Percentiles rank a stretch among this genome's conserved stretches.
phyloP scores from a whole-genome alignment of 2,888 invertebrate genomes.

The Drosophila infuscata region DNA sequence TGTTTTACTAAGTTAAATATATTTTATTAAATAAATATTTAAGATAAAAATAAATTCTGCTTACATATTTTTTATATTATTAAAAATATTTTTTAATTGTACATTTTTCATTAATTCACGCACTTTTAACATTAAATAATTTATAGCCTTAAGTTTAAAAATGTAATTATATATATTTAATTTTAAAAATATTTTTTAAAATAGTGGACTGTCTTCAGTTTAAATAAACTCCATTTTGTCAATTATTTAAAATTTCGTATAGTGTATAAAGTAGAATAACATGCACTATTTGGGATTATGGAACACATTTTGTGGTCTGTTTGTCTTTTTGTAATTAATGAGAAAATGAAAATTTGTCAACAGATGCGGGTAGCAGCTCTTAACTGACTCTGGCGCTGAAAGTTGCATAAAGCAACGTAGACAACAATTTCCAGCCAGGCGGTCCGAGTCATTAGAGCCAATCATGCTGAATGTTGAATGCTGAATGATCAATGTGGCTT shows the following conservation, averaged over 20 bases:
- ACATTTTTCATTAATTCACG: not conserved
- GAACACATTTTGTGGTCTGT: constrained; percentile 48
- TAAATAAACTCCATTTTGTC: not conserved
- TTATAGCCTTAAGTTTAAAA: not conserved
- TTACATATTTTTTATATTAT: not conserved
- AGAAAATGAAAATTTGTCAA: constrained; percentile 40
- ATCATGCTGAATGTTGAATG: constrained; percentile 61
- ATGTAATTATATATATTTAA: not conserved
- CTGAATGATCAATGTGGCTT: constrained; percentile 67
- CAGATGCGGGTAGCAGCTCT: constrained; percentile 57
- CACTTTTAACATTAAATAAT: not conserved
- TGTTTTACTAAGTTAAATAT: not conserved
- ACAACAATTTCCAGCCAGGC: constrained; percentile 36
- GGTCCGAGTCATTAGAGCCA: constrained; percentile 55
- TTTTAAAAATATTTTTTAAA: too few relatives aligned
- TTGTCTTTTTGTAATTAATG: constrained; percentile 41
- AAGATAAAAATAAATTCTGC: not conserved
- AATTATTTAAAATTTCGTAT: not conserved
- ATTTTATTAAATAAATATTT: not conserved
- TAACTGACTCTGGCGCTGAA: constrained; percentile 12
- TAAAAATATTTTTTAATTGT: not conserved
- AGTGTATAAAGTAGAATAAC: constrained; percentile 10
- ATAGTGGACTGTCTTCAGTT: not conserved
- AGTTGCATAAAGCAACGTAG: constrained; percentile 51
- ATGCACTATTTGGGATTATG: constrained; percentile 4